Conservation (phyloP, 2,113 vertebrate species). For the Galbula dea region DNA sequence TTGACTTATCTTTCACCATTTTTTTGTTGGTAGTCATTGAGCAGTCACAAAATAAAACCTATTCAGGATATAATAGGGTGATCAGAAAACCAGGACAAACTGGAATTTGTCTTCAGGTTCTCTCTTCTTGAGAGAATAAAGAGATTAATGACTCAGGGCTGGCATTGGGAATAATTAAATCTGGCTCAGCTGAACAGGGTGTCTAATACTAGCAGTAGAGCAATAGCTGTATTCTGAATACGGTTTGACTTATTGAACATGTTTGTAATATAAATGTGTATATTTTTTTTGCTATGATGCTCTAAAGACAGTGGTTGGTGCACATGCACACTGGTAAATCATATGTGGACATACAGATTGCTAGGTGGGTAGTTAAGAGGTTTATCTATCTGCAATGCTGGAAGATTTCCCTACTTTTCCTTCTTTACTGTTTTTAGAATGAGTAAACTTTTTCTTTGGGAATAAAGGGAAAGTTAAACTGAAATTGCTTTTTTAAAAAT, state of each 20-base stretch:
- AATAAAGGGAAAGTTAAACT: neutral
- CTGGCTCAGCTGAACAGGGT: neutral
- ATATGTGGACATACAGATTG: neutral
- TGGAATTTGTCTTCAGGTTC: constrained; percentile 25
- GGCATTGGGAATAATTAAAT: constrained; percentile 14
- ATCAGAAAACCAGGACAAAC: neutral
- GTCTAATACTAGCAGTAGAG: constrained; percentile 2
- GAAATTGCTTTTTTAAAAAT: neutral
- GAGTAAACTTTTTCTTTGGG: neutral
- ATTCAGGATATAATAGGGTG: neutral
- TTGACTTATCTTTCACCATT: neutral
- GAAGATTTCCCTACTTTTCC: neutral
- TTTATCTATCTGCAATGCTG: neutral
- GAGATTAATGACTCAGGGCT: constrained; percentile 11
- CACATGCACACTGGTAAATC: neutral
- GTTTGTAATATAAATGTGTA: neutral
- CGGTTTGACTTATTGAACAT: neutral
- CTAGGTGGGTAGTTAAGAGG: neutral
- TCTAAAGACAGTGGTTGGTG: neutral
- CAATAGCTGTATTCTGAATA: neutral
- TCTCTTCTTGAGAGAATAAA: constrained; percentile 1
- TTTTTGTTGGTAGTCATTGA: neutral
- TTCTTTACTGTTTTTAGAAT: neutral
- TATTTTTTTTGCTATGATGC: neutral
- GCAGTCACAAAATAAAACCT: neutral